Evolutionary conservation across 2,113 vertebrate genomes (phyloP).

Genomic region (Pyxicephalus adspersus): DNA sequence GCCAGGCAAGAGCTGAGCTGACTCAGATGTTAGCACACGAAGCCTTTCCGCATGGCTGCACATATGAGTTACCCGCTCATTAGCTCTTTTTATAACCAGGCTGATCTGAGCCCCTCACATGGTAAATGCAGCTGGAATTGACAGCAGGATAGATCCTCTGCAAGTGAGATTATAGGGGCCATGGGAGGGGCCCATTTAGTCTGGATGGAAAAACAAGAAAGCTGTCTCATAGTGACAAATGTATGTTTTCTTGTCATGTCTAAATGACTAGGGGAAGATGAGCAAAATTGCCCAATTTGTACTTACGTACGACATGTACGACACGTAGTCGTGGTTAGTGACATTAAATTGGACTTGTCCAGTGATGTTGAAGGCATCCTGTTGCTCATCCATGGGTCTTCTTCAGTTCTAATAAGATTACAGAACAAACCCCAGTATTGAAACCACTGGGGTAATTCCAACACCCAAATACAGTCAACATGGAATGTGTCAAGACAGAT

Average conservation of each 20-base stretch:
- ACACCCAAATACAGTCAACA: too few relatives aligned
- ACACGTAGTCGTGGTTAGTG: too few relatives aligned
- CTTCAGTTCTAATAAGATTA: too few relatives aligned
- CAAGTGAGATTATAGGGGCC: slow-evolving; percentile 49
- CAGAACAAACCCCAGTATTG: too few relatives aligned
- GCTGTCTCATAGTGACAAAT: background rate
- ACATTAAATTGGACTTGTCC: too few relatives aligned
- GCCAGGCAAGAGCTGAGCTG: slow-evolving; percentile 54
- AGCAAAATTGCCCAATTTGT: background rate
- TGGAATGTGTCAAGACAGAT: too few relatives aligned
- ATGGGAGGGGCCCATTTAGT: slow-evolving; percentile 5
- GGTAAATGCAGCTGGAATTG: slow-evolving; percentile 41
- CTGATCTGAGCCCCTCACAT: slow-evolving; percentile 46
- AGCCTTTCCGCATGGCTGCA: slow-evolving; percentile 40
- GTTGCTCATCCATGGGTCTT: too few relatives aligned
- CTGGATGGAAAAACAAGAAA: background rate
- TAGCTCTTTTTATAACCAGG: slow-evolving; percentile 35
- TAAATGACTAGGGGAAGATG: background rate
- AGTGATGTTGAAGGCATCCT: too few relatives aligned
- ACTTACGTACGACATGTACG: too few relatives aligned
- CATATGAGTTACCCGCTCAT: slow-evolving; percentile 51
- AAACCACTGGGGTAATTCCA: too few relatives aligned
- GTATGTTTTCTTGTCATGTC: background rate
- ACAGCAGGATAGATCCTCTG: slow-evolving; percentile 46
- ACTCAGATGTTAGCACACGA: slow-evolving; percentile 53